phyloP scores from a whole-genome alignment of 1,140 invertebrate species.

The Leptinotarsa texana region DNA sequence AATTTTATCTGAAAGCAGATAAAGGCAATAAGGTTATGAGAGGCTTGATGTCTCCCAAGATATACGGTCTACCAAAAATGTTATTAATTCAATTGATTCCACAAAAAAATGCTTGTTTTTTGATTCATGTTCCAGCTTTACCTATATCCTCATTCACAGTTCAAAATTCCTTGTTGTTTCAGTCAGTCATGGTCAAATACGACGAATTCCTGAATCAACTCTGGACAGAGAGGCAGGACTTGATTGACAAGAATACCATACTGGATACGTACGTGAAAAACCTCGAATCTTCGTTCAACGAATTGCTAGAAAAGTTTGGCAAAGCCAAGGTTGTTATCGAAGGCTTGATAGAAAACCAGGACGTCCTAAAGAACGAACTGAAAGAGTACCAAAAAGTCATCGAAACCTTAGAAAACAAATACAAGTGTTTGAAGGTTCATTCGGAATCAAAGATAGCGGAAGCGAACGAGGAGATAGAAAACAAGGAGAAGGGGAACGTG shows the following conservation, averaged over 20 bases:
- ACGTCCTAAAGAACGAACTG: constrained; percentile 39
- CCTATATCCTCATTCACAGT: no score
- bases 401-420: constrained; percentile 35
- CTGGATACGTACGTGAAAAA: constrained; percentile 33
- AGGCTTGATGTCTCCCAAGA: no score
- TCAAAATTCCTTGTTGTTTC: neutral
- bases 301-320: constrained; percentile 47
- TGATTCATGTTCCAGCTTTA: no score
- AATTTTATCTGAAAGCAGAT: no score
- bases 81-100: no score
- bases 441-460: constrained; percentile 33
- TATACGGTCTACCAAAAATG: no score
- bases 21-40: no score
- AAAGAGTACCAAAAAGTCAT: constrained; percentile 42
- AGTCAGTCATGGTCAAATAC: constrained; percentile 35
- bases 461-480: constrained; percentile 34
- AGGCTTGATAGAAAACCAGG: constrained; percentile 45
- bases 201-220: constrained; percentile 40
- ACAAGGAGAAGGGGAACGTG: constrained; percentile 30
- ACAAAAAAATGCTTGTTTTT: no score
- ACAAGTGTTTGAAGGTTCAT: constrained; percentile 36
- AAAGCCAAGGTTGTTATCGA: constrained; percentile 43
- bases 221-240: constrained; percentile 31
- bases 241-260: constrained; percentile 30
- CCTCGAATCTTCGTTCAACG: constrained; percentile 42